A percentile compares a stretch with the other conserved stretches of the same genome.
phyloP scores from a whole-genome alignment of 2,888 invertebrate species.

The Abrostola triplasia region DNA sequence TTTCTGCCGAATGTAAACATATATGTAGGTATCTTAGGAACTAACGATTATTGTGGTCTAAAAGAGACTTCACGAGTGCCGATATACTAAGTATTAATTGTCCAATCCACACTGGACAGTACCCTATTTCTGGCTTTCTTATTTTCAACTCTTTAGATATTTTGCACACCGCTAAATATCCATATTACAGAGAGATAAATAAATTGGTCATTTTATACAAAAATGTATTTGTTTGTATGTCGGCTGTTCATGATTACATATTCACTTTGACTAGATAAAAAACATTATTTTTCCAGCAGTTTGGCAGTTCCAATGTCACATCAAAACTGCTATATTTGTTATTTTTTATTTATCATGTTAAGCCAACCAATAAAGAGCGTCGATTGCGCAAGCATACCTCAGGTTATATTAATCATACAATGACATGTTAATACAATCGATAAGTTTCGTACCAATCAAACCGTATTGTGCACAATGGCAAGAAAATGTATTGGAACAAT shows the following conservation, averaged over 20 bases:
- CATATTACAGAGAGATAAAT: slow-evolving; percentile 8
- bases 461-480: slow-evolving; percentile 18
- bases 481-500: slow-evolving; percentile 6
- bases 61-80: too few relatives aligned
- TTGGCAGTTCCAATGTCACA: too few relatives aligned
- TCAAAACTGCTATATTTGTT: not conserved
- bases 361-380: not conserved
- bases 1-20: too few relatives aligned
- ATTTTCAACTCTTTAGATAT: too few relatives aligned
- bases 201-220: slow-evolving; percentile 14
- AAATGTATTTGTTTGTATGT: slow-evolving; percentile 4
- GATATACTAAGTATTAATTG: too few relatives aligned
- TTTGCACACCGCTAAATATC: not conserved
- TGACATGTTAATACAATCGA: slow-evolving; percentile 15
- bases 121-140: too few relatives aligned
- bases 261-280: too few relatives aligned
- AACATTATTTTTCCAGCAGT: too few relatives aligned
- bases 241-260: too few relatives aligned
- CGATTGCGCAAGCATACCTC: slow-evolving; percentile 6
- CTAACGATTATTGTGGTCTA: too few relatives aligned
- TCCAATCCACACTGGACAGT: too few relatives aligned
- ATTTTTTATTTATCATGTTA: slow-evolving; percentile 3
- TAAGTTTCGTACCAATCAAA: slow-evolving; percentile 24
- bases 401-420: slow-evolving; percentile 15
- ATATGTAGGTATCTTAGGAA: too few relatives aligned